Evolutionary conservation across 2,113 vertebrate species (phyloP), one percentile per base, ranked within the genome.

Genomic region (Nibea coibor): DNA sequence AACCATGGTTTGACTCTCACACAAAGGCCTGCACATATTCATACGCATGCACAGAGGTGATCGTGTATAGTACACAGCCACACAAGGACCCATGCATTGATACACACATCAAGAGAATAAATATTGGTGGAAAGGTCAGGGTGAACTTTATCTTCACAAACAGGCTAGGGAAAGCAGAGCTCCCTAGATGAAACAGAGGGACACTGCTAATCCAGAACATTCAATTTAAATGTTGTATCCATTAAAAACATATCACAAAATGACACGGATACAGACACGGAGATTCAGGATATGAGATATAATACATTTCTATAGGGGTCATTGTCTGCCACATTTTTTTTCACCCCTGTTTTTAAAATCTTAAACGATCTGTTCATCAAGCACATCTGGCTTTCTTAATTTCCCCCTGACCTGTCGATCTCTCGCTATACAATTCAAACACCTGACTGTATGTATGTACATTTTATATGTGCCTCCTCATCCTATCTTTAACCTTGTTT

Each of bases 301-400:
- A 59, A 28, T 51, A 59, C 45, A 71, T 86, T 83, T 91, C 59
- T 68, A 81, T 83, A 68, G 75, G 82, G 75, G 69, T 76, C 74
- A 81, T 84, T 86, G 88, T 90, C 69, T 31, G 1, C 12, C 63
- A 78, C 68, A 43, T 63, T 22, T 59, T 65, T 54, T 89, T 90
- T 73, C 87, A 91, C 85, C 72, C 35, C 92, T 94, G 81, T 83
- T 90, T 94, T 94, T 92, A 87, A 93, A 68, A 72, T 86, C 89
- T 26, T 26, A 26, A 26, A 87, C 84, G 77, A 89, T 69, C 81
- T 91, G 50, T 84, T 90, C 75, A 89, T 93, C 35, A 69, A 72
- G 64, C 91, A 70, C 83, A 88, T 94, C 93, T 96, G 95, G 81
- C 92, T 96, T 93, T 91, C 92, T 93, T 96, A 95, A 95, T 94